A percentile compares a stretch with the other conserved stretches of the same genome.
phyloP scores from a whole-genome alignment of 2,113 vertebrate genomes.

The Ornithorhynchus anatinus region DNA sequence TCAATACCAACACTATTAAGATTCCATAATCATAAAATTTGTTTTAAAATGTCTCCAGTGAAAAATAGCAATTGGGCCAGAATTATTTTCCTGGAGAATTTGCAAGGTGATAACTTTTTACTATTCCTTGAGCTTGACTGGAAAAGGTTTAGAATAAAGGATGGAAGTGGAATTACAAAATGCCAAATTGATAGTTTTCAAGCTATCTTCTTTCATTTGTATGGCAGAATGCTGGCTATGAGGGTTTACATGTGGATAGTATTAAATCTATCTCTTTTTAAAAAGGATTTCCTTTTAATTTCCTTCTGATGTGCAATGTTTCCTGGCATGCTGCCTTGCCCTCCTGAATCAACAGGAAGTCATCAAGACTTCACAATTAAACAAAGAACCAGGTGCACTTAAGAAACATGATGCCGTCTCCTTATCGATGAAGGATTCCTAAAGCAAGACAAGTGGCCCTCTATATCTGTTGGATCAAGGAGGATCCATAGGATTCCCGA shows the following conservation, averaged over 20 bases:
- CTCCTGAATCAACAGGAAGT: constrained; percentile 51
- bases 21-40: constrained; percentile 69
- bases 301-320: constrained; percentile 37
- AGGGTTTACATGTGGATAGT: constrained; percentile 14
- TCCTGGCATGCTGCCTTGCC: constrained; percentile 39
- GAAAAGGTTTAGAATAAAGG: constrained; percentile 38
- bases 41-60: constrained; percentile 61
- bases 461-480: neutral
- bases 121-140: too few species aligned
- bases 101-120: constrained; percentile 38
- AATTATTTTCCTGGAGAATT: constrained; percentile 45
- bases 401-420: constrained; percentile 4
- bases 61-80: constrained; percentile 44
- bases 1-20: constrained; percentile 74
- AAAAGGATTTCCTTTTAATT: constrained; percentile 41
- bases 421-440: neutral
- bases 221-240: constrained; percentile 35
- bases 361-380: constrained; percentile 46
- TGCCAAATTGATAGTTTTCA: neutral
- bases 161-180: neutral
- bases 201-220: constrained; percentile 26
- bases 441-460: neutral
- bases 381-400: constrained; percentile 51
- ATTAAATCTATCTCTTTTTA: constrained; percentile 24
- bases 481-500: neutral